Base-by-base conservation (phyloP, 92 coral and sea anemone genomes). In the Epizoanthus stellaris region DNA sequence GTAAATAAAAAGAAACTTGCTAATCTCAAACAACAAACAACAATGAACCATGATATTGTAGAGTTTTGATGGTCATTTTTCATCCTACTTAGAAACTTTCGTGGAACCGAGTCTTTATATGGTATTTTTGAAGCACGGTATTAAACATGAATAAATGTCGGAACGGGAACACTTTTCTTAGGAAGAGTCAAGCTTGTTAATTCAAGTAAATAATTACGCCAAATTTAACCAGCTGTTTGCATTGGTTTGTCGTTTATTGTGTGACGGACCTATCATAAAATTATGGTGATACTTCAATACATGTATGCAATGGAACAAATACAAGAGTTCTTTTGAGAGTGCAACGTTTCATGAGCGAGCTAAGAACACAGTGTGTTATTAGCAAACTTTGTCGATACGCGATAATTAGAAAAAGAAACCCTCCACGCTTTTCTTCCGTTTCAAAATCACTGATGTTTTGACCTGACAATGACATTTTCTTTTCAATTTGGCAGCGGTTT, bases 11-110 rank as follows among this genome's bases (percentile, higher is more conserved):
- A 63, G 83, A 45, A 62, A 79, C 83, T 79, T 63, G 83, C 83
- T 79, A 79, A 79, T 79, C 83, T 79, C 83, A 43, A 62, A 77
- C 42, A 79, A 79, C 83, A 79, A 79, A 63, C 72, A 77, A 77
- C 70, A 79, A 63, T 19, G 40, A 63, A 63, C 83, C 45, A 43
- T 79, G 60, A 79, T 79, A 42, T 79, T 39, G 43, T 9, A 43
- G 71, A 63, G 25, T 43, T 60, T 62, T 79, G 42, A 64, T 13
- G 19, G 53, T 42, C 72, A 64, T 79, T 79, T 79, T 79, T 45
- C n/a, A 76, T 30, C 21, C 39, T n/a, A 42, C 83, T 63, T 79
- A 23, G 72, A n/a, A 79, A 43, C 58, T 43, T 62, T 43, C 72
- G 20, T 21, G 61, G 83, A 58, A 19, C 5, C 25, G 20, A 62